Conservation (phyloP, 2,888 invertebrate genomes). For the Lamproptera curius region DNA sequence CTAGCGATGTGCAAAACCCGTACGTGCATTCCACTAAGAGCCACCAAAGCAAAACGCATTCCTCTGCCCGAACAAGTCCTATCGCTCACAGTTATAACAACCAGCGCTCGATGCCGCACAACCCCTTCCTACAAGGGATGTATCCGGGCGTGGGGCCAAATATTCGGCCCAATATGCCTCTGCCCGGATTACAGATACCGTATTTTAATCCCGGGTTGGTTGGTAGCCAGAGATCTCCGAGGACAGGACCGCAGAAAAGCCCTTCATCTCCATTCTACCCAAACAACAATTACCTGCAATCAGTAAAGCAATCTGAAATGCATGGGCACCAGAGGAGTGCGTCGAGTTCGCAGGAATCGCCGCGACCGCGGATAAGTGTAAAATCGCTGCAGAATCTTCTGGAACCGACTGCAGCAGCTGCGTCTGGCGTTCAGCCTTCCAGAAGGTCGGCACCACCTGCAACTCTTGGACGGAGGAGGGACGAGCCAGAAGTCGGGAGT, state of each 20-base stretch:
- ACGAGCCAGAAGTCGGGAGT: slow-evolving; percentile 81
- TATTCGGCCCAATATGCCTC: slow-evolving; percentile 53
- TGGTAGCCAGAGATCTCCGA: slow-evolving; percentile 55
- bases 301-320: slow-evolving; percentile 53
- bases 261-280: slow-evolving; percentile 65
- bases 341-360: slow-evolving; percentile 57
- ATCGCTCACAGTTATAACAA: slow-evolving; percentile 64
- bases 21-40: slow-evolving; percentile 66
- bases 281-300: slow-evolving; percentile 65
- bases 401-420: slow-evolving; percentile 70
- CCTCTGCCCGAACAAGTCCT: slow-evolving; percentile 71
- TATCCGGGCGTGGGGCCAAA: slow-evolving; percentile 60
- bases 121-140: slow-evolving; percentile 58
- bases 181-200: slow-evolving; percentile 61
- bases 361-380: slow-evolving; percentile 79
- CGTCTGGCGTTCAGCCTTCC: slow-evolving; percentile 50
- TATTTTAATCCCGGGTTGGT: slow-evolving; percentile 62
- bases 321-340: slow-evolving; percentile 44
- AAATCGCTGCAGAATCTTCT: slow-evolving; percentile 80
- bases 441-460: slow-evolving; percentile 55
- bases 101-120: slow-evolving; percentile 51
- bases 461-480: slow-evolving; percentile 66
- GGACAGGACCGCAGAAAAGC: slow-evolving; percentile 58
- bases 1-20: slow-evolving; percentile 61
- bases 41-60: slow-evolving; percentile 57